Percentiles rank a stretch among this genome's conserved stretches.
These are phyloP conservation scores for Eumerus sabulonum DNA, from an alignment of 2,888 invertebrate species.

Conservation along the genomic window DNA sequence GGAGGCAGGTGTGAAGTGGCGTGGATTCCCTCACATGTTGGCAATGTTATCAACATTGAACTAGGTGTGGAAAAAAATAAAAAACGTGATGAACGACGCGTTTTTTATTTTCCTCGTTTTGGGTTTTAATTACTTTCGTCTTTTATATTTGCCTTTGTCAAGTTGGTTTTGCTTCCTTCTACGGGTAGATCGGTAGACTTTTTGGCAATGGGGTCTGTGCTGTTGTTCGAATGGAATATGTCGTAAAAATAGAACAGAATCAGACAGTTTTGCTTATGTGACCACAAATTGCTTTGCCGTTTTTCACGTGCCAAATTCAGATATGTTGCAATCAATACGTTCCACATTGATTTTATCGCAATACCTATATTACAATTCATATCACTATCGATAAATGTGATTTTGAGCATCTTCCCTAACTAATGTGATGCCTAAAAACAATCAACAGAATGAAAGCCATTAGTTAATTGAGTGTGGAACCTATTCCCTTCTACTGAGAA, in stretches of 20 bases:
- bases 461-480: no score
- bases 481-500: no score
- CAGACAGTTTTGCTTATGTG: constrained; percentile 21
- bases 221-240: constrained; percentile 19
- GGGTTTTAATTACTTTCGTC: constrained; percentile 1
- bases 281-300: neutral
- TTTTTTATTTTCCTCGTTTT: neutral
- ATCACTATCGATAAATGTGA: no score
- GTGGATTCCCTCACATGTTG: constrained; percentile 1
- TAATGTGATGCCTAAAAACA: no score
- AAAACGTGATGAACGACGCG: constrained; percentile 38
- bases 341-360: no score
- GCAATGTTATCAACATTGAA: constrained; percentile 2
- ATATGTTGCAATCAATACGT: neutral
- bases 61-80: constrained; percentile 26
- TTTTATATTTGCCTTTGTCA: constrained; percentile 9
- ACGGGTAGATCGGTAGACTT: constrained; percentile 9
- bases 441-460: no score
- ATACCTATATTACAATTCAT: no score
- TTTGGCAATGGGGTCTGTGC: constrained; percentile 30
- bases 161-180: no score
- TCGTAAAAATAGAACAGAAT: constrained; percentile 39
- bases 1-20: neutral
- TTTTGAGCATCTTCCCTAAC: no score
- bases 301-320: constrained; percentile 28